A percentile compares a stretch with the other conserved stretches of the same genome.
phyloP scores from a whole-genome alignment of 2,113 vertebrate species.

The Ifrita kowaldi region DNA sequence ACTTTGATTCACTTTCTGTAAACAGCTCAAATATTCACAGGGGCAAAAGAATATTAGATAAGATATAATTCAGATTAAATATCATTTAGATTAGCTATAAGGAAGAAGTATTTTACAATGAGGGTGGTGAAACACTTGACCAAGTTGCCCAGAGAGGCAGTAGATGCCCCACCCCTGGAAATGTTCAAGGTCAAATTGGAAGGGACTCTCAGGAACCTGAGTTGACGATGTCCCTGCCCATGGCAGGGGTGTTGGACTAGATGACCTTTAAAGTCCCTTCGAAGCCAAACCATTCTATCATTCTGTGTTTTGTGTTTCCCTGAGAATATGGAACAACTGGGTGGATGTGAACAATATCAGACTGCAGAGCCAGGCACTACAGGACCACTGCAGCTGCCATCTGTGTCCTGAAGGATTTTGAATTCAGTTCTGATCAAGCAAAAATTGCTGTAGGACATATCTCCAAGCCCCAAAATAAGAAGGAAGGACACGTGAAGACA shows the following conservation, averaged over 20 bases:
- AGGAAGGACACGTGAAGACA: neutral
- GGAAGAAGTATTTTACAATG: neutral
- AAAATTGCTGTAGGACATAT: neutral
- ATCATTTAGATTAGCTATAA: neutral
- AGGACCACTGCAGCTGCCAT: neutral
- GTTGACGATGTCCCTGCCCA: neutral
- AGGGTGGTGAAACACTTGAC: neutral
- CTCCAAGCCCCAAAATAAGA: neutral
- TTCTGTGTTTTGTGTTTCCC: neutral
- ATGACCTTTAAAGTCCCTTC: neutral
- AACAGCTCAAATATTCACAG: neutral
- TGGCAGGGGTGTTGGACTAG: neutral
- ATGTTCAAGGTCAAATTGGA: neutral
- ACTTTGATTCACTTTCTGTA: neutral
- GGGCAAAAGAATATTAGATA: neutral
- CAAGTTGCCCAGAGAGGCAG: neutral
- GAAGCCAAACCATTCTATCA: neutral
- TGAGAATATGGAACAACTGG: neutral
- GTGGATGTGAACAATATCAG: neutral
- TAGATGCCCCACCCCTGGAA: neutral
- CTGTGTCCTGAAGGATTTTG: neutral
- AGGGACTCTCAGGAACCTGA: neutral
- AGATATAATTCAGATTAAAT: neutral
- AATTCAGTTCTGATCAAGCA: neutral
- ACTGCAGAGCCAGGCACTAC: neutral